These are phyloP conservation scores for Apostichopus californicus DNA, from an alignment of 35 echinoderm and acorn worm species.

Conservation along the genomic window DNA sequence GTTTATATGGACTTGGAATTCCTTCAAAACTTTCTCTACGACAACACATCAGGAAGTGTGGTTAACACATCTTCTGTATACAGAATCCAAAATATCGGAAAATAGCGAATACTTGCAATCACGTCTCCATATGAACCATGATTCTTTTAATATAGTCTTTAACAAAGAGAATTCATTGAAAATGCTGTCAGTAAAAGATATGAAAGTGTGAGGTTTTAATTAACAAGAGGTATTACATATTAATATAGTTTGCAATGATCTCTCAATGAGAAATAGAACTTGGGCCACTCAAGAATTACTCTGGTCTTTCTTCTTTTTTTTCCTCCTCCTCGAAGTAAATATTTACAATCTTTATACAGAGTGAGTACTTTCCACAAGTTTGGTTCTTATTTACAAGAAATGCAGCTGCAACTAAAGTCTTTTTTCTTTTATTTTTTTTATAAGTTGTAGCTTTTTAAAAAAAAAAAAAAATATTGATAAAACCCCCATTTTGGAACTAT, in stretches of 20 bases:
- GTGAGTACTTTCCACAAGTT: constrained; percentile 21
- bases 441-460: not conserved
- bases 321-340: not conserved
- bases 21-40: too few species aligned
- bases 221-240: not conserved
- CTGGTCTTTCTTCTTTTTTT: not conserved
- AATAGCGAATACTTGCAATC: too few species aligned
- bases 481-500: constrained; percentile 29
- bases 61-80: too few species aligned
- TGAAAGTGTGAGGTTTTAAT: not conserved
- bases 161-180: too few species aligned
- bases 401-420: constrained; percentile 38
- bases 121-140: too few species aligned
- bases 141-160: too few species aligned
- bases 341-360: constrained; percentile 40
- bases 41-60: too few species aligned
- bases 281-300: not conserved
- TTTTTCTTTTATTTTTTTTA: not conserved
- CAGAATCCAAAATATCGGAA: too few species aligned
- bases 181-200: not conserved
- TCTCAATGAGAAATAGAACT: not conserved
- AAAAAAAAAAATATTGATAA: constrained; percentile 8
- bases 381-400: constrained; percentile 39
- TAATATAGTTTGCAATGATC: not conserved
- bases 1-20: too few species aligned